Percentiles rank a stretch among this genome's conserved stretches.
These are phyloP conservation scores for Erebia aethiops DNA, from an alignment of 2,888 invertebrate species.

Conservation along the genomic window DNA sequence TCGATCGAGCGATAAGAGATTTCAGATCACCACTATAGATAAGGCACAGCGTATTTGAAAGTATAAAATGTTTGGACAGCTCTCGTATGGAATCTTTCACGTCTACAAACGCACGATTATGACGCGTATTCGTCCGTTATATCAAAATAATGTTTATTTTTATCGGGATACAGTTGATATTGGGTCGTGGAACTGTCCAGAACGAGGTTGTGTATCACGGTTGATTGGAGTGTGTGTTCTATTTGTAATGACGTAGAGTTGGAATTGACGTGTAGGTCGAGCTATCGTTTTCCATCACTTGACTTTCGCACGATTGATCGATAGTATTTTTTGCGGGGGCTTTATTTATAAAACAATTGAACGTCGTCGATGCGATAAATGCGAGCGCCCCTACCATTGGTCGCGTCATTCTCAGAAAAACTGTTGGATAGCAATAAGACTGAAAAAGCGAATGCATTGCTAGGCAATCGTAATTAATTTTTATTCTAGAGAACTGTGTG, in stretches of 20 bases:
- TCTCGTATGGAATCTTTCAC: slow-evolving; percentile 79
- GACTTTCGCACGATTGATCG: slow-evolving; percentile 83
- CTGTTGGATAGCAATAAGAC: slow-evolving; percentile 45
- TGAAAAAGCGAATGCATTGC: slow-evolving; percentile 44
- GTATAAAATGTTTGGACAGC: slow-evolving; percentile 83
- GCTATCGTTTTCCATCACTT: slow-evolving; percentile 71
- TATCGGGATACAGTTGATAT: slow-evolving; percentile 48
- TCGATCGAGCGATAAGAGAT: slow-evolving; percentile 72
- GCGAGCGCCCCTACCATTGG: slow-evolving; percentile 71
- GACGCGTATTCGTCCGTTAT: slow-evolving; percentile 54
- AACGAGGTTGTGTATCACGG: slow-evolving; percentile 45
- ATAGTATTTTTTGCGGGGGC: slow-evolving; percentile 80
- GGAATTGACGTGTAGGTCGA: slow-evolving; percentile 43
- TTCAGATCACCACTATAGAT: slow-evolving; percentile 80
- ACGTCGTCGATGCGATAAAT: slow-evolving; percentile 73
- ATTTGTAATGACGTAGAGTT: slow-evolving; percentile 47
- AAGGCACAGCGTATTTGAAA: slow-evolving; percentile 76
- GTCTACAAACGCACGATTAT: slow-evolving; percentile 74
- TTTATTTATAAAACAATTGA: slow-evolving; percentile 83
- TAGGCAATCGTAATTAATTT: slow-evolving; percentile 46
- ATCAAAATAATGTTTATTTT: slow-evolving; percentile 48
- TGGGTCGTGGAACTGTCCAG: slow-evolving; percentile 44
- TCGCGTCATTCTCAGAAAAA: slow-evolving; percentile 52
- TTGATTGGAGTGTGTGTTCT: slow-evolving; percentile 48
- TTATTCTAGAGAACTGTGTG: slow-evolving; percentile 43